A percentile compares a stretch with the other conserved stretches of the same genome.
Conservation (phyloP, 2,113 vertebrate genomes). For the Halcyon senegalensis region DNA sequence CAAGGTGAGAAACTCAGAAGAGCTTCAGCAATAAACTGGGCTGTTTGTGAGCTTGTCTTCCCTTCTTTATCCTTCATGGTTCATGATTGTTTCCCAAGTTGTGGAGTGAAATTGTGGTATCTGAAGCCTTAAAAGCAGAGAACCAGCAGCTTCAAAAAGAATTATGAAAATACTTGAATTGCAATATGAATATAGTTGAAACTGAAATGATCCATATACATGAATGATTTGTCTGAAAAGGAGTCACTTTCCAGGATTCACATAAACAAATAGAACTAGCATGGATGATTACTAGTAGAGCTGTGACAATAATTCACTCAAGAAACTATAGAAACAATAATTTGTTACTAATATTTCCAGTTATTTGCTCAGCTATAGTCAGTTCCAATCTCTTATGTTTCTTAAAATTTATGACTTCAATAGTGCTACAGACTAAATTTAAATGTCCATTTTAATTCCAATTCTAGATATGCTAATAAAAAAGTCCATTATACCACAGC, state of each 20-base stretch:
- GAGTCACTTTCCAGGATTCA: not conserved
- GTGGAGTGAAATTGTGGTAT: not conserved
- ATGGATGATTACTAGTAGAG: not conserved
- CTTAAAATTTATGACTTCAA: conserved; percentile 9
- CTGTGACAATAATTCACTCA: not conserved
- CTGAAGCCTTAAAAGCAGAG: not conserved
- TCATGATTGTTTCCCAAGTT: not conserved
- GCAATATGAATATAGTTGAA: not conserved
- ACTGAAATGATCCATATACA: not conserved
- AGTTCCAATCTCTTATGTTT: not conserved
- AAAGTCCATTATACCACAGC: not conserved
- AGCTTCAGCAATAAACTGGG: not conserved
- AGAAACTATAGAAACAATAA: not conserved
- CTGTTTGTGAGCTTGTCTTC: not conserved
- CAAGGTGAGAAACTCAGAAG: not conserved
- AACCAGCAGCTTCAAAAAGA: not conserved
- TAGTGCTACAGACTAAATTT: not conserved
- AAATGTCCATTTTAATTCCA: not conserved
- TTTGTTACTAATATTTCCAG: conserved; percentile 7
- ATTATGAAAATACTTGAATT: not conserved
- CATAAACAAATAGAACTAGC: not conserved
- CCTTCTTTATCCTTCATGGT: not conserved
- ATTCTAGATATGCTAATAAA: not conserved
- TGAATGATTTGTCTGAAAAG: not conserved
- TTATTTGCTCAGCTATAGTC: not conserved